Percentiles rank a stretch among this genome's conserved stretches.
These are phyloP conservation scores for Xestia rhomboidea DNA, from an alignment of 2,888 invertebrate species.

Conservation along the genomic window DNA sequence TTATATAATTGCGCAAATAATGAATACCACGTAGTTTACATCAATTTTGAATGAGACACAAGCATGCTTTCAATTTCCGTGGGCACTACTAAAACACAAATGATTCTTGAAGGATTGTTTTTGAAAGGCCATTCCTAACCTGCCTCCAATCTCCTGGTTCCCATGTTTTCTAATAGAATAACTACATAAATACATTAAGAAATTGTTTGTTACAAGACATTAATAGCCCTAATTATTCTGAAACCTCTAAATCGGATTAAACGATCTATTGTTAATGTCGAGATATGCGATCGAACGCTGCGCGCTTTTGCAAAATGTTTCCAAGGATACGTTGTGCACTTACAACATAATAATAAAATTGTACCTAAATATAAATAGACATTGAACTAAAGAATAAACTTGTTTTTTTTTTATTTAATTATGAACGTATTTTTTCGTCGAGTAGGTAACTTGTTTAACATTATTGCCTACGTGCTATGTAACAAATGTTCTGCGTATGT, in stretches of 20 bases:
- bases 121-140: background rate
- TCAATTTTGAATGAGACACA: background rate
- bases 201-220: slow-evolving; percentile 25
- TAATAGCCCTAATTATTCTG: slow-evolving; percentile 46
- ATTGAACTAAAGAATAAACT: slow-evolving; percentile 17
- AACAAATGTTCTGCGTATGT: background rate
- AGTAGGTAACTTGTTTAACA: background rate
- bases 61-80: background rate
- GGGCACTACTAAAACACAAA: background rate
- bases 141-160: background rate
- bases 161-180: slow-evolving; percentile 3
- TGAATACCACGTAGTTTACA: slow-evolving; percentile 2
- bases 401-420: slow-evolving; percentile 1
- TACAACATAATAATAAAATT: slow-evolving; percentile 34
- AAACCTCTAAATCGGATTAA: slow-evolving; percentile 46
- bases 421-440: slow-evolving; percentile 1
- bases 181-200: slow-evolving; percentile 20
- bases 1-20: background rate
- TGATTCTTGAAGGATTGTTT: slow-evolving; percentile 1
- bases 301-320: slow-evolving; percentile 57
- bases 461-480: background rate
- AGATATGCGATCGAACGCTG: slow-evolving; percentile 51
- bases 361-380: slow-evolving; percentile 25
- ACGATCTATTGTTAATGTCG: slow-evolving; percentile 50
- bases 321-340: slow-evolving; percentile 55